Conservation (phyloP, 2,113 vertebrate species). For the Amblyornis subalaris region DNA sequence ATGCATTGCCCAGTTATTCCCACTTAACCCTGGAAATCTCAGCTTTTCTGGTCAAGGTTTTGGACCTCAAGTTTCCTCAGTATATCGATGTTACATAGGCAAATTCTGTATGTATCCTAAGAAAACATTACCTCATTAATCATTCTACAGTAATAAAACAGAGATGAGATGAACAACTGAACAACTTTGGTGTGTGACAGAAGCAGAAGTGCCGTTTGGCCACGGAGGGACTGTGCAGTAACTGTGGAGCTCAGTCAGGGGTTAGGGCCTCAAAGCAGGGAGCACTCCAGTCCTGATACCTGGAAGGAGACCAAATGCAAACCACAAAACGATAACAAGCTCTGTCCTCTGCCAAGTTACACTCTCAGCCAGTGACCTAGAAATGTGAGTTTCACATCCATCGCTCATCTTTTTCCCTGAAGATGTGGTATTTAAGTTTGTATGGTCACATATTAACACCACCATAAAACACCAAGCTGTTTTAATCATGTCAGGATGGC, state of each 20-base stretch:
- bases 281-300: not conserved
- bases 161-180: not conserved
- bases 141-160: not conserved
- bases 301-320: constrained; percentile 8
- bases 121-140: not conserved
- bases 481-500: not conserved
- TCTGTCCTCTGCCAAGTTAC: not conserved
- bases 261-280: not conserved
- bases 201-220: not conserved
- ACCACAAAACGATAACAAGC: not conserved
- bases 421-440: not conserved
- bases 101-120: not conserved
- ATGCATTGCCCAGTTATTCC: not conserved
- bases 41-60: not conserved
- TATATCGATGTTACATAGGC: not conserved
- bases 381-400: not conserved
- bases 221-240: rapidly evolving
- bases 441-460: not conserved
- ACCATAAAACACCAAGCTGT: not conserved
- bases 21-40: not conserved
- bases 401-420: not conserved
- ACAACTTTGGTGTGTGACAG: not conserved
- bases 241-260: rapidly evolving
- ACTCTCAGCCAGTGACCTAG: constrained; percentile 3
- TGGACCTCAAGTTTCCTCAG: not conserved